These are phyloP conservation scores for Sitophilus oryzae DNA, from an alignment of 1,140 invertebrate species.

Conservation along the genomic window DNA sequence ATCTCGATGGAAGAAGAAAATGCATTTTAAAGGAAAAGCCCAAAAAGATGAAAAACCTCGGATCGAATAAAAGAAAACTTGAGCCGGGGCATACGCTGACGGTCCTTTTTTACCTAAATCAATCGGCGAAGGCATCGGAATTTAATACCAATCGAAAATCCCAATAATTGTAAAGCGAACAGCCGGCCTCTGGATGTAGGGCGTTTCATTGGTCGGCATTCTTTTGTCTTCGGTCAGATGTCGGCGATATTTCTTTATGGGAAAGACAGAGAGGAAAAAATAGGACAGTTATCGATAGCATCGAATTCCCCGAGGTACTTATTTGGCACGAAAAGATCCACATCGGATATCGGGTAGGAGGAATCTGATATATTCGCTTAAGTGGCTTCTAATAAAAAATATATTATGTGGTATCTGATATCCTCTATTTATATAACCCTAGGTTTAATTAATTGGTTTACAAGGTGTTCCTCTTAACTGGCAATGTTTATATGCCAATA, in stretches of 20 bases:
- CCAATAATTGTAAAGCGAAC: conserved; percentile 34
- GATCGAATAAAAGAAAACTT: too few species aligned
- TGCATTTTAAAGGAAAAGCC: too few species aligned
- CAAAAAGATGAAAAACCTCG: too few species aligned
- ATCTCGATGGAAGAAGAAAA: too few species aligned
- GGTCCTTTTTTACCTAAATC: conserved; percentile 31
- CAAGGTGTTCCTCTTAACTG: too few species aligned
- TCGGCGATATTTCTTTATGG: background rate
- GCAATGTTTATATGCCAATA: too few species aligned
- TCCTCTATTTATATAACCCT: too few species aligned
- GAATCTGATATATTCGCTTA: too few species aligned
- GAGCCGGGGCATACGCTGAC: background rate
- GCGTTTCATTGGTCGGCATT: background rate
- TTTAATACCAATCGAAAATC: conserved; percentile 34
- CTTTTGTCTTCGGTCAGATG: conserved; percentile 3
- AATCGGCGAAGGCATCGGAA: conserved; percentile 33
- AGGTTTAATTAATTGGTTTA: too few species aligned
- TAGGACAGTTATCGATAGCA: background rate
- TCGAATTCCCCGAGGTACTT: background rate
- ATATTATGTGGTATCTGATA: background rate
- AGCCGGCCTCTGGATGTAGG: background rate
- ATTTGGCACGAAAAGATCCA: background rate
- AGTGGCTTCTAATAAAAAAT: too few species aligned
- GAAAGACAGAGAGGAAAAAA: background rate
- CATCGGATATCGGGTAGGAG: too few species aligned